phyloP scores from a whole-genome alignment of 1,140 invertebrate genomes.

The Dendrolimus kikuchii region DNA sequence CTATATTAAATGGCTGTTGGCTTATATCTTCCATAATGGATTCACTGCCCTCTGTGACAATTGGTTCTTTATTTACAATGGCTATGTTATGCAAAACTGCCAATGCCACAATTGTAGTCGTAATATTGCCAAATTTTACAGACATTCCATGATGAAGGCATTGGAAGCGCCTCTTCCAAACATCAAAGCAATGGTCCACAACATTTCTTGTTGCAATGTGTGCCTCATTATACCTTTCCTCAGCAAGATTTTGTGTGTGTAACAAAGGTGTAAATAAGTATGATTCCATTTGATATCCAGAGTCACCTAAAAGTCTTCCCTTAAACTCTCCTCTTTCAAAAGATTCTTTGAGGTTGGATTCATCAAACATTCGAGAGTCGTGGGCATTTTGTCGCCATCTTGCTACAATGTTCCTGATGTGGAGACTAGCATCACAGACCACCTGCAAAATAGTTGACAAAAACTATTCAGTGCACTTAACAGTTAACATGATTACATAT shows the following conservation, averaged over 20 bases:
- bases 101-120: constrained; percentile 7
- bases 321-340: constrained; percentile 12
- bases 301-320: constrained; percentile 15
- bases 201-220: constrained; percentile 13
- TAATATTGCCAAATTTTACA: constrained; percentile 1
- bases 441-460: constrained; percentile 4
- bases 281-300: constrained; percentile 8
- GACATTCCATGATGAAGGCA: constrained; percentile 10
- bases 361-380: constrained; percentile 15
- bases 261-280: constrained; percentile 18
- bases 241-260: constrained; percentile 1
- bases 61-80: not conserved
- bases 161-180: constrained; percentile 15
- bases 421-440: constrained; percentile 9
- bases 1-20: not conserved
- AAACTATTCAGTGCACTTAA: not conserved
- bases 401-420: constrained; percentile 14
- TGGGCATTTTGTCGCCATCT: constrained; percentile 14
- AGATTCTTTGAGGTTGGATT: constrained; percentile 8
- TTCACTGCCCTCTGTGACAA: not conserved
- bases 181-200: constrained; percentile 15
- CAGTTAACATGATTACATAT: not conserved
- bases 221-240: constrained; percentile 14
- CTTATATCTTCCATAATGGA: no score
- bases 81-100: constrained; percentile 13